These are phyloP conservation scores for Lepidocyrtinus sp. DNA, from an alignment of 2,888 invertebrate species.

Conservation along the genomic window DNA sequence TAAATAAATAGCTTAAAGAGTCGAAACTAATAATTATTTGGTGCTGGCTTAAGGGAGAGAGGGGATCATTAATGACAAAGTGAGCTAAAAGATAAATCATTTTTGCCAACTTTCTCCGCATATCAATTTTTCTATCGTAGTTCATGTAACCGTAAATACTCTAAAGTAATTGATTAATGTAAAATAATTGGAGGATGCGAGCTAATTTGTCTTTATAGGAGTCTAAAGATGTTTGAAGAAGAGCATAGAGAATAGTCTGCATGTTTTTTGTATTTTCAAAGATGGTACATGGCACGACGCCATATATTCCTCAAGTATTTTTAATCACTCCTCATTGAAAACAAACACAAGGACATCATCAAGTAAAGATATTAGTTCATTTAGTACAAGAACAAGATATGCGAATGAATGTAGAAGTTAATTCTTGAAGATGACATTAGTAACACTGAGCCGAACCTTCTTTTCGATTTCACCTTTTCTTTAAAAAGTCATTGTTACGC, in stretches of 20 bases:
- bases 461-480: conserved; percentile 22
- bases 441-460: not conserved
- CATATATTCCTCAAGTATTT: not conserved
- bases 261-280: too few relatives aligned
- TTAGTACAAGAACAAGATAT: too few relatives aligned
- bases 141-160: too few relatives aligned
- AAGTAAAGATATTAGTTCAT: not conserved
- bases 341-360: conserved; percentile 32
- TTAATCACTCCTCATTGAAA: conserved; percentile 10
- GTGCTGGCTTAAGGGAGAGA: not conserved
- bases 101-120: conserved; percentile 17
- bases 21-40: not conserved
- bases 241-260: too few relatives aligned
- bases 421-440: not conserved
- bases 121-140: too few relatives aligned
- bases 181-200: not conserved
- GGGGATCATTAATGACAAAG: not conserved
- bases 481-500: not conserved
- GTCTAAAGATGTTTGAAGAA: too few relatives aligned
- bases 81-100: not conserved
- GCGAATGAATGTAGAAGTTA: not conserved
- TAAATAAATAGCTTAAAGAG: not conserved
- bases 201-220: not conserved
- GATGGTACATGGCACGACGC: too few relatives aligned
- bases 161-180: not conserved